Evolutionary conservation across 2,797 vertebrate species (phyloP), one percentile per base, ranked within the genome.

Genomic region (Dromococcyx pavoninus): DNA sequence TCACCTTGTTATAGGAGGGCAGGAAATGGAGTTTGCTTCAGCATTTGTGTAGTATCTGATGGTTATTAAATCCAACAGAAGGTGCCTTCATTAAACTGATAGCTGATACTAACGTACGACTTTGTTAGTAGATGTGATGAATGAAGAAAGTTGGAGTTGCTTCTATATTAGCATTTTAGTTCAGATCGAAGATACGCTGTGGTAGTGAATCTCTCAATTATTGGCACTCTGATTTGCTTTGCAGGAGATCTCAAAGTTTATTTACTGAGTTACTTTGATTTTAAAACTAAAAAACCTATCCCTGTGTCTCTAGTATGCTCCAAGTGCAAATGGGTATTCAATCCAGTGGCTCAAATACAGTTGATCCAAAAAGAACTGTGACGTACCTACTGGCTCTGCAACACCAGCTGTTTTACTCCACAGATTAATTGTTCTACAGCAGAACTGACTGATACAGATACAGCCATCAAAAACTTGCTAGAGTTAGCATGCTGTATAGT

Each of bases 371-470:
- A 73, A 1, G 9, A 82, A 39, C 37, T 4, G 1, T 87, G 69
- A 11, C 11, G 18, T 37, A 33, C 7, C 23, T 62, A 2, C 54
- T 50, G 43, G 15, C 11, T 13, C 21, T 3, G 4, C 54, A 50
- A 9, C 28, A 53, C 5, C 22, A 72, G 19, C 58, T 48, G 3
- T 88, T 84, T 37, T 5, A 4, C 7, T 51, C 17, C 21, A 13
- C 21, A 32, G 7, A 15, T 50, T 15, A 5, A 1, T 37, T 75
- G 33, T 44, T 70, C n/a, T 50, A 5, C 21, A 1, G 0, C 43
- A 54, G 18, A 85, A 33, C 13, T n/a, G 11, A 6, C 18, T 82
- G 53, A 11, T 65, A 17, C 0, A 61, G 54, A 33, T 74, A 37
- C 17, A 76, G 13, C 17, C 28, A 24, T 76, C n/a, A 51, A 61